Base-by-base conservation (phyloP, 2,113 vertebrate species). In the Pterocles orientalis region DNA sequence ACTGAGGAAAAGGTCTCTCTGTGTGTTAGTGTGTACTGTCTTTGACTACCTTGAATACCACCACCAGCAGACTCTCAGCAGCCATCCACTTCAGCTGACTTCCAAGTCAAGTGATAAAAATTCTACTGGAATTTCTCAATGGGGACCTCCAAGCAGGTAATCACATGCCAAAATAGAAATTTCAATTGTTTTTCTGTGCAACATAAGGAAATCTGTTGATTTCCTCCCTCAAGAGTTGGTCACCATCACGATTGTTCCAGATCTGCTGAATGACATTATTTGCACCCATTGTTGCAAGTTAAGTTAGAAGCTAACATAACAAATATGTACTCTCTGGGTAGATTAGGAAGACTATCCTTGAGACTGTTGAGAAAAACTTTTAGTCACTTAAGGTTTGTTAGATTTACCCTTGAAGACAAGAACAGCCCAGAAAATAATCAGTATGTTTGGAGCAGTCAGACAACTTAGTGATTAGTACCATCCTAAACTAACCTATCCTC, bases 11-110 rank as follows among this genome's bases (percentile, higher is more conserved):
- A 85, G 3, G 7, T 14, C 3, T 29, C 36, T 86, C 57, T 58
- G 7, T 3, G 0, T 33, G 4, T 43, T 41, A 68, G 33, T 11
- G 7, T n/a, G 36, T 43, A 10, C 14, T 79, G 0, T 29, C 48
- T 82, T 36, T 60, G 39, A 51, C 36, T 62, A 60, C 24, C 36
- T 12, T 66, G 15, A 77, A 48, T 45, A 34, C 8, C 25, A 58
- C 11, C 25, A 31, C 7, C 10, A 66, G 12, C 31, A 90, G 51
- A 47, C 33, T 39, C 33, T 29, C 31, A 88, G 56, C 14, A 72
- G 28, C 10, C 13, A 34, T 4, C 6, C 0, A 6, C 33, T 84
- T 47, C 43, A 83, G 19, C 18, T 56, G 25, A n/a, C 28, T 77
- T 94, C 28, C 14, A 83, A 78, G 23, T 11, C 60, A 23, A 51